phyloP scores from a whole-genome alignment of 2,113 vertebrate species.

The Murina feae region DNA sequence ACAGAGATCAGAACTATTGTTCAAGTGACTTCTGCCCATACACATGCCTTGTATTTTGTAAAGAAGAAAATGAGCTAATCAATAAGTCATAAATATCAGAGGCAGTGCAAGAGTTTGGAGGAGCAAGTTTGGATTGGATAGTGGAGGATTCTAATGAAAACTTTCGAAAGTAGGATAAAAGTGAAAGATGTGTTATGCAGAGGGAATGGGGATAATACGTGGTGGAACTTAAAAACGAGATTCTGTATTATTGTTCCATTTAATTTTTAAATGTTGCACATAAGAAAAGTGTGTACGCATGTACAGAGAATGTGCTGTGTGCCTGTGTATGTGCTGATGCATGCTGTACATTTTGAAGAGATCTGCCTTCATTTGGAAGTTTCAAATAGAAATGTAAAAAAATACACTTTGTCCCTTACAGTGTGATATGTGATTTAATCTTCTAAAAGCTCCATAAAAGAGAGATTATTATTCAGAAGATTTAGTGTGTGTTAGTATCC shows the following conservation, averaged over 20 bases:
- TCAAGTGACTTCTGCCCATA: background rate
- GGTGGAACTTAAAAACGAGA: background rate
- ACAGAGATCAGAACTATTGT: background rate
- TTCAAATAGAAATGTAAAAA: constrained; percentile 7
- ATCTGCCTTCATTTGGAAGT: background rate
- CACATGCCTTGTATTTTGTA: background rate
- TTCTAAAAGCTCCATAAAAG: background rate
- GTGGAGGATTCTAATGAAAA: background rate
- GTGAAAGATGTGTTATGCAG: background rate
- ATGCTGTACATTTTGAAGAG: background rate
- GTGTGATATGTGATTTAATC: background rate
- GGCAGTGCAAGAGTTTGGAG: background rate
- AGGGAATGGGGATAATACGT: background rate
- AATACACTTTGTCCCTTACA: background rate
- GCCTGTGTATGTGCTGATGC: background rate
- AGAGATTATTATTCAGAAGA: background rate
- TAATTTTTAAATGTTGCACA: background rate
- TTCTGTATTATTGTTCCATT: background rate
- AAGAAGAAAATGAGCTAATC: background rate
- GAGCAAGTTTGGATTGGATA: background rate
- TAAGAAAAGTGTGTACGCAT: background rate
- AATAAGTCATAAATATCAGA: background rate
- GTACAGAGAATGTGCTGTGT: background rate
- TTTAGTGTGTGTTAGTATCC: background rate
- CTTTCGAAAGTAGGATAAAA: background rate